A percentile compares a stretch with the other conserved stretches of the same genome.
Conservation (phyloP, 2,113 vertebrate species). For the Rostratula benghalensis region DNA sequence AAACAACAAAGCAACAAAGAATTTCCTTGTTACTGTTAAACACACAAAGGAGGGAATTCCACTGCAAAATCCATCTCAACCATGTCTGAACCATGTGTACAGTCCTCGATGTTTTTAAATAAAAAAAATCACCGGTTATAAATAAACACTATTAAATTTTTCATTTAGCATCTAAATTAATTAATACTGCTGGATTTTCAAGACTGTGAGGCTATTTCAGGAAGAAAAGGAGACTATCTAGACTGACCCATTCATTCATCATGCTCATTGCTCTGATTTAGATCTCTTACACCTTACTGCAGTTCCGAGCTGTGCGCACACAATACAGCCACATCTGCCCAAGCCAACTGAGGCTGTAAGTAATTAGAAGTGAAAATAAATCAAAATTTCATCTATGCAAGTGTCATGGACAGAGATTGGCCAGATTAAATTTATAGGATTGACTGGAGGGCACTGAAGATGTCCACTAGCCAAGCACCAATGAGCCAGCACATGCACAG, state of each 20-base stretch:
- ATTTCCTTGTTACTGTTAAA: not conserved
- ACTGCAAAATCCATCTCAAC: not conserved
- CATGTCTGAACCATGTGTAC: not conserved
- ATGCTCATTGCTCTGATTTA: not conserved
- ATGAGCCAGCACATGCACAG: not conserved
- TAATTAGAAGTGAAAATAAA: not conserved
- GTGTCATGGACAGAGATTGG: not conserved
- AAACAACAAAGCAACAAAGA: not conserved
- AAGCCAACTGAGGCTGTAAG: not conserved
- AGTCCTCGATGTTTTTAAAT: not conserved
- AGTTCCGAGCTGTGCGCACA: not conserved
- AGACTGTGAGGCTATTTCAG: not conserved
- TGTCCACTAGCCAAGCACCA: not conserved
- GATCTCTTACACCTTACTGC: not conserved
- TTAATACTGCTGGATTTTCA: not conserved
- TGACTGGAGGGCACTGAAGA: not conserved
- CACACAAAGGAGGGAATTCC: not conserved
- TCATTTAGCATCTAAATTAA: slow-evolving; percentile 2
- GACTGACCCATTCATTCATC: not conserved
- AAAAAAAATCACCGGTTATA: not conserved
- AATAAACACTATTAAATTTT: not conserved
- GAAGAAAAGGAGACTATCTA: not conserved
- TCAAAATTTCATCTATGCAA: not conserved
- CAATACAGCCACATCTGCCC: not conserved
- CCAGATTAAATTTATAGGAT: not conserved